Evolutionary conservation across 2,888 invertebrate genomes (phyloP).

Genomic region (Megaustenia siamemsis): DNA sequence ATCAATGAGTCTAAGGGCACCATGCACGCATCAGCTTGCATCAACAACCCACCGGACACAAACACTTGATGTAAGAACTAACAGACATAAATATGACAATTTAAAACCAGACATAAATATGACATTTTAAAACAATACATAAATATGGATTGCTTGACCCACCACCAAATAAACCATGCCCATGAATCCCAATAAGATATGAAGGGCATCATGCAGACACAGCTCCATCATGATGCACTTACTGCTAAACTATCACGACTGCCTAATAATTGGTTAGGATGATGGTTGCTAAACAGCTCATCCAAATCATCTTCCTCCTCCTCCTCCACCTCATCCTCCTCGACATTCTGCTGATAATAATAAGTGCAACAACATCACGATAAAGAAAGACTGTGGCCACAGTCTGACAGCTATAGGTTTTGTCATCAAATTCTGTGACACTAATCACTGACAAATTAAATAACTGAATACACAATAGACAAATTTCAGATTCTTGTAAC

Average conservation of each 20-base stretch:
- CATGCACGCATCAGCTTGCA: too few species aligned
- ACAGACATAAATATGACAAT: too few species aligned
- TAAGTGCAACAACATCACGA: background rate
- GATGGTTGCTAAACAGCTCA: slow-evolving; percentile 67
- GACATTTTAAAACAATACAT: background rate
- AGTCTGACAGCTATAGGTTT: too few species aligned
- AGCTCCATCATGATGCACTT: slow-evolving; percentile 35
- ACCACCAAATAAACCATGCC: background rate
- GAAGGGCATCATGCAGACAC: background rate
- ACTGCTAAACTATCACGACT: slow-evolving; percentile 54
- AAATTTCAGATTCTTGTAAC: too few species aligned
- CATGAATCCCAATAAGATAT: background rate
- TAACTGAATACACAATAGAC: too few species aligned
- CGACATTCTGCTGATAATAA: slow-evolving; percentile 4
- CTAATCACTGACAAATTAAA: background rate
- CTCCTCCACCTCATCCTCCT: slow-evolving; percentile 57
- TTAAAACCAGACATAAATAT: background rate
- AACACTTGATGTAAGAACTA: too few species aligned
- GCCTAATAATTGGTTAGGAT: slow-evolving; percentile 49
- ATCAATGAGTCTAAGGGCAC: too few species aligned
- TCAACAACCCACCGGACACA: too few species aligned
- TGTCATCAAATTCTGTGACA: too few species aligned
- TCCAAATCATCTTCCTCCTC: slow-evolving; percentile 74
- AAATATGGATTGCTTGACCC: background rate
- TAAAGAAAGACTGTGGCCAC: too few species aligned